Conservation (phyloP, 2,113 vertebrate genomes). For the Lipophrys pholis region DNA sequence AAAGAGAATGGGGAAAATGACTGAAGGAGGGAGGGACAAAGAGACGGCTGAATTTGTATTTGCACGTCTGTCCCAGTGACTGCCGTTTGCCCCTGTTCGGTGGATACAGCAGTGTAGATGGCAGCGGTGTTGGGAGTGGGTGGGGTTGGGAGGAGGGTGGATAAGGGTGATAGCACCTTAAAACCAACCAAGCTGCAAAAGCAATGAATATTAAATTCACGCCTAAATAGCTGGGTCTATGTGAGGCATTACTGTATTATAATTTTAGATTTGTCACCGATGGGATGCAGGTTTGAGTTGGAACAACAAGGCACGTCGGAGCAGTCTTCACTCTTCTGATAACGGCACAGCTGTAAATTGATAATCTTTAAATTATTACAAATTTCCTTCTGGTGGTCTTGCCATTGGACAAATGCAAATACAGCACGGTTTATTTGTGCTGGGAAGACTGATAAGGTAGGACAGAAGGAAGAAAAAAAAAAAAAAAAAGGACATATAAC, state of each 20-base stretch:
- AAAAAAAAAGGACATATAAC: constrained; percentile 31
- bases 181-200: constrained; percentile 87
- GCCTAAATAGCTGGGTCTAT: constrained; percentile 83
- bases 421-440: constrained; percentile 55
- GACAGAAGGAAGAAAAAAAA: background rate
- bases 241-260: constrained; percentile 84
- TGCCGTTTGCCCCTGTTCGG: constrained; percentile 74
- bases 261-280: constrained; percentile 84
- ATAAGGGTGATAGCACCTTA: constrained; percentile 83
- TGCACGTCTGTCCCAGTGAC: constrained; percentile 60
- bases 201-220: constrained; percentile 87
- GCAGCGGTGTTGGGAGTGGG: constrained; percentile 72
- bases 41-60: constrained; percentile 61
- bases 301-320: constrained; percentile 77
- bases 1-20: constrained; percentile 70
- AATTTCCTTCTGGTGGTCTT: constrained; percentile 31
- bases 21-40: constrained; percentile 74
- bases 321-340: constrained; percentile 67
- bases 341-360: constrained; percentile 56
- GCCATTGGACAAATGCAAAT: constrained; percentile 64
- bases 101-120: constrained; percentile 71
- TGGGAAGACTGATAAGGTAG: constrained; percentile 56
- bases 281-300: constrained; percentile 74
- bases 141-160: constrained; percentile 77
- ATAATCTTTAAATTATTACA: constrained; percentile 65